phyloP scores from a whole-genome alignment of 2,797 vertebrate genomes.

The Ctenopoma kingsleyae region DNA sequence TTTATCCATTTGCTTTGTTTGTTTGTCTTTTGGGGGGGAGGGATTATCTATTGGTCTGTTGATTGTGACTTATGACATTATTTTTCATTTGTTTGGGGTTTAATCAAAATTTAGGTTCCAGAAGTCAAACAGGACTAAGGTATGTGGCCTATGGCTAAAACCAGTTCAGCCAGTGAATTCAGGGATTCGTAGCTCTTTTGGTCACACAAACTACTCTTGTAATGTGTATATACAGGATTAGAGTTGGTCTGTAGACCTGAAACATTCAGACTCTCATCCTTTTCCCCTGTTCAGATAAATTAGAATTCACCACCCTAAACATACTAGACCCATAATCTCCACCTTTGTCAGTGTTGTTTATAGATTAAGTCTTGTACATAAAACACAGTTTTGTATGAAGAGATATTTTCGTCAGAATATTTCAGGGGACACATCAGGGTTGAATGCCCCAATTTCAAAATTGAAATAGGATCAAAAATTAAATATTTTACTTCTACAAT shows the following conservation, averaged over 20 bases:
- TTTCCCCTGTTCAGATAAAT: slow-evolving; percentile 64
- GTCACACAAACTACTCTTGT: slow-evolving; percentile 77
- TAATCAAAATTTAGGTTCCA: slow-evolving; percentile 58
- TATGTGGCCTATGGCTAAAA: slow-evolving; percentile 76
- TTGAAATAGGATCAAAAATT: slow-evolving; percentile 77
- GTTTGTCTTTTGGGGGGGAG: slow-evolving; percentile 48
- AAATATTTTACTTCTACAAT: slow-evolving; percentile 82
- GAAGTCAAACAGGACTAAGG: slow-evolving; percentile 68
- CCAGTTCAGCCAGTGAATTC: slow-evolving; percentile 85
- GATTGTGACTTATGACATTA: slow-evolving; percentile 52
- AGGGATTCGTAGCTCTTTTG: slow-evolving; percentile 85
- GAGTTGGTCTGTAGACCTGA: slow-evolving; percentile 72
- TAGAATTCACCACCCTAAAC: slow-evolving; percentile 69
- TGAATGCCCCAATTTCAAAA: slow-evolving; percentile 89
- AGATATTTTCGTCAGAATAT: slow-evolving; percentile 98
- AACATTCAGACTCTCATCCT: slow-evolving; percentile 68
- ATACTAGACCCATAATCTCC: slow-evolving; percentile 71
- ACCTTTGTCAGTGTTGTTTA: slow-evolving; percentile 87
- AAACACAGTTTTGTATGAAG: slow-evolving; percentile 99
- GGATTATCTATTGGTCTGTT: slow-evolving; percentile 47
- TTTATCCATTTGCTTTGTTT: slow-evolving; percentile 66
- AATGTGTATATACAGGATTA: slow-evolving; percentile 81
- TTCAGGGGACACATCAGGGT: slow-evolving; percentile 92
- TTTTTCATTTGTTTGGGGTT: slow-evolving; percentile 54
- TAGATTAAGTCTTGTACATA: slow-evolving; percentile 96